These are phyloP conservation scores for Nibea coibor DNA, from an alignment of 2,113 vertebrate species.

Conservation along the genomic window DNA sequence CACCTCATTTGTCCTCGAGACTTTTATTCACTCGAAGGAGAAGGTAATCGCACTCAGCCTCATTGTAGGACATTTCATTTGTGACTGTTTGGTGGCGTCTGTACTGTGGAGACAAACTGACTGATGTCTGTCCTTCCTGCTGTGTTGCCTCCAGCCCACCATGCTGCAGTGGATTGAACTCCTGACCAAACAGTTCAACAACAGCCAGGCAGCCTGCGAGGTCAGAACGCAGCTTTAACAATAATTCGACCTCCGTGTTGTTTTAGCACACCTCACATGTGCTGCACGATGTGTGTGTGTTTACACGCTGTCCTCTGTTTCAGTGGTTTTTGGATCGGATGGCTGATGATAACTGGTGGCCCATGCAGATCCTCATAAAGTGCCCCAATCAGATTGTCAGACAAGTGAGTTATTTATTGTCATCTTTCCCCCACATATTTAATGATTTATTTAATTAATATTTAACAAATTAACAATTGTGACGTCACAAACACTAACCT, in stretches of 20 bases:
- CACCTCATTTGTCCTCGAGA: slow-evolving; percentile 98
- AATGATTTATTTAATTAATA: neutral
- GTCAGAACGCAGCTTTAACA: slow-evolving; percentile 64
- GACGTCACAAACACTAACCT: neutral
- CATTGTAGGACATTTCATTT: neutral
- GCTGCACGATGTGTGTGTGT: neutral
- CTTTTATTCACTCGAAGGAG: slow-evolving; percentile 99
- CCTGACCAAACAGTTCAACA: slow-evolving; percentile 99
- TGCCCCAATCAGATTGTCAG: slow-evolving; percentile 99
- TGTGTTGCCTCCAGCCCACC: slow-evolving; percentile 86
- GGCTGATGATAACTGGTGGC: slow-evolving; percentile 99
- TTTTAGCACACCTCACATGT: too few species aligned
- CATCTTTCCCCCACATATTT: neutral
- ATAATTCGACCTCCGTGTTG: neutral
- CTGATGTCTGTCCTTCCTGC: neutral
- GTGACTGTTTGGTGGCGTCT: neutral
- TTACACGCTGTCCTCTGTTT: slow-evolving; percentile 10
- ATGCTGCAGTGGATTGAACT: slow-evolving; percentile 99
- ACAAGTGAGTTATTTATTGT: slow-evolving; percentile 84
- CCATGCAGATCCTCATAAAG: slow-evolving; percentile 99
- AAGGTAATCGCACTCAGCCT: slow-evolving; percentile 84
- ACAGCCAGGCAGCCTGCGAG: slow-evolving; percentile 99
- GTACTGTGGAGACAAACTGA: neutral
- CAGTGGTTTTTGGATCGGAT: slow-evolving; percentile 99
- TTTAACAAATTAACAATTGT: neutral